phyloP scores from a whole-genome alignment of 2,888 invertebrate species.

The Tetragnatha montana region DNA sequence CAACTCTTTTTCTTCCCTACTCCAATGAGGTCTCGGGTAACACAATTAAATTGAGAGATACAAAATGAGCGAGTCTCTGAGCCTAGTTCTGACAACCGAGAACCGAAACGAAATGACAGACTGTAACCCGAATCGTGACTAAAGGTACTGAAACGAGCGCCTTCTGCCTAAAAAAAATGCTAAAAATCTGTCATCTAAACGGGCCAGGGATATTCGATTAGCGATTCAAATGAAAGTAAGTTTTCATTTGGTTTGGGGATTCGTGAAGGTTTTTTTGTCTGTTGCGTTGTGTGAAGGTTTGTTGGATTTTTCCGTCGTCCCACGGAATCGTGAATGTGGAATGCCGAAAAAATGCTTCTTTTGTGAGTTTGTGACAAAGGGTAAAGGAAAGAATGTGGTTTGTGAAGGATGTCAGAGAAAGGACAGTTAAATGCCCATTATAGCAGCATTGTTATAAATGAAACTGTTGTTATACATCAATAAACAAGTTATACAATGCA shows the following conservation, averaged over 20 bases:
- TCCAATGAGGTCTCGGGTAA: slow-evolving; percentile 35
- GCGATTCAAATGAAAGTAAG: slow-evolving; percentile 17
- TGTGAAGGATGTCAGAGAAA: neutral
- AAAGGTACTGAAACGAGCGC: neutral
- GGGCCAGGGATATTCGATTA: slow-evolving; percentile 9
- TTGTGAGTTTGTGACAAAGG: neutral
- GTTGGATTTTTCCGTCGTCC: neutral
- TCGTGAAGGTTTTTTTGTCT: neutral
- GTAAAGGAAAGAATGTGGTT: neutral
- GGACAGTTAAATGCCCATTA: neutral
- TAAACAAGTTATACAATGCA: too few species aligned
- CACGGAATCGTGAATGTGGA: neutral
- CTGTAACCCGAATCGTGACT: slow-evolving; percentile 42
- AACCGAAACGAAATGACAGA: slow-evolving; percentile 45
- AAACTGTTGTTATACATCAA: too few species aligned
- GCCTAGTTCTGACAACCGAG: slow-evolving; percentile 18
- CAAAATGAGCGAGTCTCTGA: slow-evolving; percentile 27
- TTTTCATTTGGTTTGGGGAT: neutral
- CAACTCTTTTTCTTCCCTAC: neutral
- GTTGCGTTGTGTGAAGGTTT: neutral
- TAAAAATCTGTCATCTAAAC: slow-evolving; percentile 11
- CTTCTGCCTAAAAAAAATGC: neutral
- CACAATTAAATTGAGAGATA: slow-evolving; percentile 46
- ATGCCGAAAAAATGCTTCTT: neutral
- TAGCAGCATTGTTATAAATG: too few species aligned